phyloP scores from a whole-genome alignment of 1,140 invertebrate species.

The Zaprionus ornatus region DNA sequence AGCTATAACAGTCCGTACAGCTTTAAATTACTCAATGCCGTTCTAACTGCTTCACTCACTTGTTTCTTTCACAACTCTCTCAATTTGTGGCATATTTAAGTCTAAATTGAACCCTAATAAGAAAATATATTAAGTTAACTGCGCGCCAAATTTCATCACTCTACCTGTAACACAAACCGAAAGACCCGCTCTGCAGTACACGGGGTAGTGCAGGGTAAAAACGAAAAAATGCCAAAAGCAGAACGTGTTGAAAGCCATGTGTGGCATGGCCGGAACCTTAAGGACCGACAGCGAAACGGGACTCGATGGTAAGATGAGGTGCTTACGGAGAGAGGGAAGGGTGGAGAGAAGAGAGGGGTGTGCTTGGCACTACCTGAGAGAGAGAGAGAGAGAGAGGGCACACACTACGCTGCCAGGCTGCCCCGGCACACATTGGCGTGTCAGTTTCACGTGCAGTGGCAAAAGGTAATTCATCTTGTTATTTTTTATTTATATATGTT shows the following conservation, averaged over 20 bases:
- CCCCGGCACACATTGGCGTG: slow-evolving; percentile 56
- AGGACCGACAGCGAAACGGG: slow-evolving; percentile 23
- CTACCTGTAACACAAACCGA: background rate
- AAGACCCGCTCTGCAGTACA: background rate
- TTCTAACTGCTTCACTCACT: no score
- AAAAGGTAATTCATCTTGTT: slow-evolving; percentile 82
- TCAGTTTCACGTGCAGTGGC: slow-evolving; percentile 80
- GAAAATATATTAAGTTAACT: no score
- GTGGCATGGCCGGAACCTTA: slow-evolving; percentile 56
- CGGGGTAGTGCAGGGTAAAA: background rate
- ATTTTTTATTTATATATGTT: slow-evolving; percentile 30
- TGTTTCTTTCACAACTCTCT: no score
- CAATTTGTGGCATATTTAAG: no score
- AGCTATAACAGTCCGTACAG: no score
- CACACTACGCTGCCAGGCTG: background rate
- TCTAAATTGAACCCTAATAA: no score
- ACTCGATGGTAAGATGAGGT: background rate
- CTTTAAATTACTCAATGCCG: no score
- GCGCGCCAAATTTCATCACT: no score
- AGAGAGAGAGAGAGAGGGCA: background rate
- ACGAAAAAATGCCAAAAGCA: slow-evolving; percentile 25
- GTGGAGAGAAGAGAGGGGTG: background rate
- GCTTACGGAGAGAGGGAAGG: no score
- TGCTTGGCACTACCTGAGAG: slow-evolving; percentile 10
- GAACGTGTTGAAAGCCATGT: slow-evolving; percentile 79